phyloP scores from a whole-genome alignment of 2,888 invertebrate species.

The Hofmannophila pseudospretella region DNA sequence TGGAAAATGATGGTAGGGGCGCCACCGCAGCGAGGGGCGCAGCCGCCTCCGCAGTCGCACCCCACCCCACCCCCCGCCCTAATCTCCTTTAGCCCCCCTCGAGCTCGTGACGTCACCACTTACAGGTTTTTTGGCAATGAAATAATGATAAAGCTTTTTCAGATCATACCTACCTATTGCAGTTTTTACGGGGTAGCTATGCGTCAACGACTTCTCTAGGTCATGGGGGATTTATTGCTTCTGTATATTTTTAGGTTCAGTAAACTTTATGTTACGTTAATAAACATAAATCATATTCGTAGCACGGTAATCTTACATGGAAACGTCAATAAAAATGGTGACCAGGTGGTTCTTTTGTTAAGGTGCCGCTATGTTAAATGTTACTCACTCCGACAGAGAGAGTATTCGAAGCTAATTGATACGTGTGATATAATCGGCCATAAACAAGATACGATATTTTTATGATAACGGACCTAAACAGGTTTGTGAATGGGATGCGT shows the following conservation, averaged over 20 bases:
- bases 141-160: constrained; percentile 54
- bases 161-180: constrained; percentile 34
- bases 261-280: not conserved
- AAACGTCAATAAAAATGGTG: not conserved
- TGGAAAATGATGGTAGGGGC: constrained; percentile 27
- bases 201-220: constrained; percentile 13
- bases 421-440: constrained; percentile 40
- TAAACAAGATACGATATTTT: constrained; percentile 36
- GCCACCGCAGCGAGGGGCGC: constrained; percentile 28
- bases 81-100: constrained; percentile 64
- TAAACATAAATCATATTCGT: too few species aligned
- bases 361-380: not conserved
- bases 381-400: constrained; percentile 1
- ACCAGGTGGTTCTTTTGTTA: not conserved
- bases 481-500: constrained; percentile 47
- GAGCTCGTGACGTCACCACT: constrained; percentile 70
- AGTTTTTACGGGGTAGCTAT: constrained; percentile 23
- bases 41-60: constrained; percentile 35
- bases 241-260: not conserved
- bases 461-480: constrained; percentile 53
- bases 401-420: constrained; percentile 28
- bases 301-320: not conserved
- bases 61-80: constrained; percentile 41
- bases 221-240: constrained; percentile 7
- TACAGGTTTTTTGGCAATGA: constrained; percentile 63